These are phyloP conservation scores for Rhizoglyphus robini DNA, from an alignment of 1,140 invertebrate genomes.

Conservation along the genomic window DNA sequence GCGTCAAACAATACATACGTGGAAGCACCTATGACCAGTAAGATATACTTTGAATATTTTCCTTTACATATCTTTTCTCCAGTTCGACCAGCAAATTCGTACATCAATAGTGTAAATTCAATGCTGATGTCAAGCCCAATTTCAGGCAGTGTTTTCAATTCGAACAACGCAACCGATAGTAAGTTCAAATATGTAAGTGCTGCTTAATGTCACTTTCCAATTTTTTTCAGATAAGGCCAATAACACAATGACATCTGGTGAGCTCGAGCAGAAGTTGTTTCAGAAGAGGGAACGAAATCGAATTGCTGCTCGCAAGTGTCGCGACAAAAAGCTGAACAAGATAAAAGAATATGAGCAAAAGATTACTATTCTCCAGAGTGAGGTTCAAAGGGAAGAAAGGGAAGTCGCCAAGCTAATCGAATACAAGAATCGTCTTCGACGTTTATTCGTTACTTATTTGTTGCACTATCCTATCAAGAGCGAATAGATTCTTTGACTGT, in stretches of 20 bases:
- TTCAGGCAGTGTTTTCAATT: too few species aligned
- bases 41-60: too few species aligned
- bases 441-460: background rate
- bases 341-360: background rate
- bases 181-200: background rate
- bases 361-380: background rate
- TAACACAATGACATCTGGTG: background rate
- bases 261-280: background rate
- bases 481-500: too few species aligned
- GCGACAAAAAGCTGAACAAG: background rate
- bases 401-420: background rate
- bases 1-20: too few species aligned
- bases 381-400: background rate
- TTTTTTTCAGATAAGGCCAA: background rate
- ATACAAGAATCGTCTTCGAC: background rate
- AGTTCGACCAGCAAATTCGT: too few species aligned
- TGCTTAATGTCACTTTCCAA: too few species aligned
- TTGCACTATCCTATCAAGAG: background rate
- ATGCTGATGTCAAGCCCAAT: too few species aligned
- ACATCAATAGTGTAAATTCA: too few species aligned
- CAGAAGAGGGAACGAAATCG: slow-evolving; percentile 10
- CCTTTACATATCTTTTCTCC: too few species aligned
- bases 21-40: too few species aligned
- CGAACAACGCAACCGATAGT: background rate
- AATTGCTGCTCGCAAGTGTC: slow-evolving; percentile 10